Evolutionary conservation across 2,888 invertebrate genomes (phyloP), one percentile per base, ranked within the genome.

Genomic region (Leucania comma): DNA sequence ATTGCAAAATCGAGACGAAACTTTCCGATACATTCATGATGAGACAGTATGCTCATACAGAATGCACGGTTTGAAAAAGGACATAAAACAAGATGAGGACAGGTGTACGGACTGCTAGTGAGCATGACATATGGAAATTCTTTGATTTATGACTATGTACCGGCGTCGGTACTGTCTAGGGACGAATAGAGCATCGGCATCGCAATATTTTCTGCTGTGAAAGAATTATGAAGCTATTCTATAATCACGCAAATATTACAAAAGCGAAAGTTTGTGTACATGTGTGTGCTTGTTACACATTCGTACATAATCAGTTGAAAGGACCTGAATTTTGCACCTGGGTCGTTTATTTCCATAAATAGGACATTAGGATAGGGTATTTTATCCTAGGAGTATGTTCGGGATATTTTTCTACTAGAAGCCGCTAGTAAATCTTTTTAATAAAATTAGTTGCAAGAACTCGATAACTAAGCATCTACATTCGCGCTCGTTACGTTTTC

Each of bases 1-100:
- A 88, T 86, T 88, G 82, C 85, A 74, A 86, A 87, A 88, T 86
- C 83, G 72, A 86, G 83, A 79, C 58, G 22, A 67, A 65, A 63
- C 63, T 80, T 67, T 81, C 74, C 79, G 76, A 81, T 81, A 78
- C 60, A 83, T 83, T 76, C 75, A 69, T 66, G 72, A 68, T 66
- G 65, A 68, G 68, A 62, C 68, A 67, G 71, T 72, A 38, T 66
- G 48, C 73, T 77, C 65, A 67, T 81, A 72, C 61, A 65, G 71
- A 79, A 77, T 75, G 59, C 72, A 72, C 38, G 58, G 62, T 71
- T 83, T 76, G 64, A 70, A 71, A 76, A 80, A 71, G 78, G 69
- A 72, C 51, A 62, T 68, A 68, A 68, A 69, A 81, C 78, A 82
- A 78, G 78, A 84, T 66, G 70, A 76, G 75, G 79, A 82, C 87